phyloP scores from a whole-genome alignment of 2,797 vertebrate species.

The Pangasius djambal region DNA sequence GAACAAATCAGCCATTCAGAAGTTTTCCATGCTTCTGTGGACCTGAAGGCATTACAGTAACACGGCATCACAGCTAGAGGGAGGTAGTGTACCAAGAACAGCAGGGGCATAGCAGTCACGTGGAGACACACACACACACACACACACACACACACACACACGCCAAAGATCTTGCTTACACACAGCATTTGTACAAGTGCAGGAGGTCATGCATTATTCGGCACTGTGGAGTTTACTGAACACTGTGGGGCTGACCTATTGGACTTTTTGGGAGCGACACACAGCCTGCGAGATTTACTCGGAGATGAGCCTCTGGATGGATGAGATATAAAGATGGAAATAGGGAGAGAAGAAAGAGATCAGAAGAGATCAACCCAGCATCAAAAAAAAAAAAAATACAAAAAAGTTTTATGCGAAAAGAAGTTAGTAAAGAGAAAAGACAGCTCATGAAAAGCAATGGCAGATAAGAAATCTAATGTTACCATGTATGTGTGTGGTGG shows the following conservation, averaged over 20 bases:
- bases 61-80: conserved; percentile 47
- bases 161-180: neutral
- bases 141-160: conserved; percentile 24
- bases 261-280: conserved; percentile 83
- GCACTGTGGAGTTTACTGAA: conserved; percentile 7
- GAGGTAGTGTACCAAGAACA: conserved; percentile 21
- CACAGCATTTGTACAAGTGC: neutral
- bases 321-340: conserved; percentile 28
- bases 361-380: neutral
- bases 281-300: conserved; percentile 82
- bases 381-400: neutral
- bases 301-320: conserved; percentile 78
- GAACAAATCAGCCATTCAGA: conserved; percentile 47
- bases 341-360: neutral
- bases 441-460: neutral
- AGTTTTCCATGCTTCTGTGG: conserved; percentile 39
- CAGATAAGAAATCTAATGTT: neutral
- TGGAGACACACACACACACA: conserved; percentile 2
- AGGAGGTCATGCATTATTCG: conserved; percentile 1
- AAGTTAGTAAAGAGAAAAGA: neutral
- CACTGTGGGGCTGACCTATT: conserved; percentile 80
- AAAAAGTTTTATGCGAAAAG: neutral
- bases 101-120: neutral
- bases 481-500: neutral
- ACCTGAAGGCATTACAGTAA: conserved; percentile 24